Base-by-base conservation (phyloP, 1,140 invertebrate species). In the Lithobius niger region DNA sequence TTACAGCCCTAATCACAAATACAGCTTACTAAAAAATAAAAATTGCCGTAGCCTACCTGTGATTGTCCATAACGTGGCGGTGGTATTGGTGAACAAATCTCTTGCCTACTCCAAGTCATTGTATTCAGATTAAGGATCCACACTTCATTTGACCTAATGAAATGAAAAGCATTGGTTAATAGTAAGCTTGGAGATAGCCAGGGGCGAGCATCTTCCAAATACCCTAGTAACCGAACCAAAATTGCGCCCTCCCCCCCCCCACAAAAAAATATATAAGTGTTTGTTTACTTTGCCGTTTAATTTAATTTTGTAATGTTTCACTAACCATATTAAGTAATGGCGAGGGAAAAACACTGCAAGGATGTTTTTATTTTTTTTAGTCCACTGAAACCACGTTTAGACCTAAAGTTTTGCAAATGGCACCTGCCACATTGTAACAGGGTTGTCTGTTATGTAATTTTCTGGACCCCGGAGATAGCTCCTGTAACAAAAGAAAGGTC, bases 61-160 rank as follows among this genome's bases (percentile, higher is more conserved):
- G 88, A 91, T 64, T 94, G 90, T 15, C 90, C 89, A 75, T 93
- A 95, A 61, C 93, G 73, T 27, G 86, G 80, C 31, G 77, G 74
- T 19, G 92, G 92, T 62, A 82, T 83, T 16, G 78, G 71, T 52
- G 76, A 77, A 47, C 77, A 78, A 45, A 77, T 76, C 61, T 78
- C 68, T 64, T 81, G 83, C 63, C 87, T 82, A 59, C 77, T 77
- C 92, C 92, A 96, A 52, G 67, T 74, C 59, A 81, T 77, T 27
- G 79, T 79, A 10, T 78, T 75, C 57, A 96, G 75, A 76, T 96
- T 82, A 59, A 93, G 79, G 50, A 87, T 82, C 88, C 89, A 94
- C 2, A 94, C 73, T 67, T 92, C 86, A 77, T 92, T 94, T 21
- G 85, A 86, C 64, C 84, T 78, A 64, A 45, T 6, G 27, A 13